Conservation (phyloP, 2,888 invertebrate species). For the Teinopalpus imperialis region DNA sequence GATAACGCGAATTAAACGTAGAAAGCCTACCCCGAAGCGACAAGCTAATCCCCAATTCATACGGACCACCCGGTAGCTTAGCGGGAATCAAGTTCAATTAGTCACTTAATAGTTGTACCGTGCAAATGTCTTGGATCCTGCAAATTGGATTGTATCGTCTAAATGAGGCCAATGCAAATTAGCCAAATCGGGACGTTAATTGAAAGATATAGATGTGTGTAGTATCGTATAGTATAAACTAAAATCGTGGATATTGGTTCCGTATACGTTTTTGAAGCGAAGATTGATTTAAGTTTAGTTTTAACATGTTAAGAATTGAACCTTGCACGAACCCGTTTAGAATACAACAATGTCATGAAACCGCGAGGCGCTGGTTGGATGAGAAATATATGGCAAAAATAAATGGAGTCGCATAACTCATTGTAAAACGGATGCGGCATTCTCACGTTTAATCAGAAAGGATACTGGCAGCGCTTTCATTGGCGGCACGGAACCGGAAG, state of each 20-base stretch:
- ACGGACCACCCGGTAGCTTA: slow-evolving; percentile 27
- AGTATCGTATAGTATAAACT: too few relatives aligned
- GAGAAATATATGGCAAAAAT: slow-evolving; percentile 18
- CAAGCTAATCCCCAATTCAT: slow-evolving; percentile 27
- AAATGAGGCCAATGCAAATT: slow-evolving; percentile 19
- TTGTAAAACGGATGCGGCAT: slow-evolving; percentile 37
- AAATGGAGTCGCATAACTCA: slow-evolving; percentile 22
- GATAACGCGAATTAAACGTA: slow-evolving; percentile 6
- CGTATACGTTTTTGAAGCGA: too few relatives aligned
- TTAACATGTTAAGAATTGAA: too few relatives aligned
- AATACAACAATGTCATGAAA: too few relatives aligned
- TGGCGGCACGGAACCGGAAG: slow-evolving; percentile 49
- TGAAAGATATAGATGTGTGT: slow-evolving; percentile 17
- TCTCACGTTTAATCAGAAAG: slow-evolving; percentile 35
- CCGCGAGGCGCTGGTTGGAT: too few relatives aligned
- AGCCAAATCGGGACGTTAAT: slow-evolving; percentile 16
- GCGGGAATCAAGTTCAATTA: slow-evolving; percentile 21
- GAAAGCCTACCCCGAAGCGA: slow-evolving; percentile 27
- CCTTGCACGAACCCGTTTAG: too few relatives aligned
- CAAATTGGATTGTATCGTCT: slow-evolving; percentile 9
- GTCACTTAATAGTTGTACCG: slow-evolving; percentile 17
- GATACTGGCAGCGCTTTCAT: slow-evolving; percentile 41
- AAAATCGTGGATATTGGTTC: too few relatives aligned
- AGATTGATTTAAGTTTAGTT: too few relatives aligned
- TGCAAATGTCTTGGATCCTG: slow-evolving; percentile 12